phyloP scores from a whole-genome alignment of 2,113 vertebrate species.

The Hydrolagus affinis region DNA sequence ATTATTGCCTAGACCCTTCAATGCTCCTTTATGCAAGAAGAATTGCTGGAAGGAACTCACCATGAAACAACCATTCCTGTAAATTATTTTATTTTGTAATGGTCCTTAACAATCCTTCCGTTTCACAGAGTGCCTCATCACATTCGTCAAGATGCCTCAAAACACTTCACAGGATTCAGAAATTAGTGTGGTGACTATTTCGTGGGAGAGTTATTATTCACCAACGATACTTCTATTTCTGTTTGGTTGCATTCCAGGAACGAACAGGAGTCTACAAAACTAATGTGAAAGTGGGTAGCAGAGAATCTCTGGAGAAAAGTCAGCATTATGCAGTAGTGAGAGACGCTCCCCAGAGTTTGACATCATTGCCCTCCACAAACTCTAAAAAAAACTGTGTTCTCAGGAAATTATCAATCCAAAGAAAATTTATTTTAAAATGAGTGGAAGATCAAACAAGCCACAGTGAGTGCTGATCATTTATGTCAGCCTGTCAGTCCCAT shows the following conservation, averaged over 20 bases:
- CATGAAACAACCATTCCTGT: no score
- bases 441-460: not conserved
- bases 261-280: not conserved
- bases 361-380: not conserved
- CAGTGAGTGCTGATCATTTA: not conserved
- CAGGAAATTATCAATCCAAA: not conserved
- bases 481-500: not conserved
- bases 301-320: slow-evolving; percentile 6
- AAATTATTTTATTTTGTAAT: no score
- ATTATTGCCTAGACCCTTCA: no score
- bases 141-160: no score
- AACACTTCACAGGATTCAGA: no score
- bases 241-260: not conserved
- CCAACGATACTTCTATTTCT: not conserved
- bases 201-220: no score
- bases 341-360: not conserved
- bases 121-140: no score
- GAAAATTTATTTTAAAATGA: not conserved
- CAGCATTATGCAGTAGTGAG: not conserved
- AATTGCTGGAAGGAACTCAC: no score
- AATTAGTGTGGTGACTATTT: not conserved
- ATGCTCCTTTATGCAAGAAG: no score
- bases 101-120: no score
- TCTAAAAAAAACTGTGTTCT: not conserved
- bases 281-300: not conserved